Conservation (phyloP, 2,888 invertebrate species). For the Hoplodrina ambigua region DNA sequence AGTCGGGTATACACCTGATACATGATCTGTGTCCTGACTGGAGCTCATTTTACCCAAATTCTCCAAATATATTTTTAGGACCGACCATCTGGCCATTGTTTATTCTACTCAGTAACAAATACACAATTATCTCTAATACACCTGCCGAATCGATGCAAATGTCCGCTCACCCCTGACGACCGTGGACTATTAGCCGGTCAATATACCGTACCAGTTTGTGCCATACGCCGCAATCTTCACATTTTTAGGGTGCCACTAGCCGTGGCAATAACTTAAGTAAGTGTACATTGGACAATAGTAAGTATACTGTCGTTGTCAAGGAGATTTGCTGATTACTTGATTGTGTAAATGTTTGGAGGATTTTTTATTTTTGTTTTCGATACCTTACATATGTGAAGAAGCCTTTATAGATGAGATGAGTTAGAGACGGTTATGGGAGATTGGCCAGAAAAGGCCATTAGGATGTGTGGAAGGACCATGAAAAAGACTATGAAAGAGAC, state of each 20-base stretch:
- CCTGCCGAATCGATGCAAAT: slow-evolving; percentile 53
- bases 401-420: no score
- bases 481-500: no score
- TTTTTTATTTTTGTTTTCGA: no score
- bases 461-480: no score
- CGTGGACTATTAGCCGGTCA: slow-evolving; percentile 68
- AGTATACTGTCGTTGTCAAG: slow-evolving; percentile 40
- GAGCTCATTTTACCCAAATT: no score
- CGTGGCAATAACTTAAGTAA: slow-evolving; percentile 32
- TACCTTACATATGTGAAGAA: no score
- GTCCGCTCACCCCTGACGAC: slow-evolving; percentile 62
- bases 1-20: no score
- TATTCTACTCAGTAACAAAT: neutral
- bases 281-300: slow-evolving; percentile 24
- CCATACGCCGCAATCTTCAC: slow-evolving; percentile 64
- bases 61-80: neutral
- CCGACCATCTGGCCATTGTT: neutral
- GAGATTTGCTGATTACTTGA: slow-evolving; percentile 17
- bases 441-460: no score
- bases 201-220: slow-evolving; percentile 73
- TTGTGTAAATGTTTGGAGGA: no score
- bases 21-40: no score
- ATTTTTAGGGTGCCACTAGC: slow-evolving; percentile 66
- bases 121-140: slow-evolving; percentile 49
- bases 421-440: no score